Conservation (phyloP, 2,797 vertebrate genomes). For the Aplochiton taeniatus region DNA sequence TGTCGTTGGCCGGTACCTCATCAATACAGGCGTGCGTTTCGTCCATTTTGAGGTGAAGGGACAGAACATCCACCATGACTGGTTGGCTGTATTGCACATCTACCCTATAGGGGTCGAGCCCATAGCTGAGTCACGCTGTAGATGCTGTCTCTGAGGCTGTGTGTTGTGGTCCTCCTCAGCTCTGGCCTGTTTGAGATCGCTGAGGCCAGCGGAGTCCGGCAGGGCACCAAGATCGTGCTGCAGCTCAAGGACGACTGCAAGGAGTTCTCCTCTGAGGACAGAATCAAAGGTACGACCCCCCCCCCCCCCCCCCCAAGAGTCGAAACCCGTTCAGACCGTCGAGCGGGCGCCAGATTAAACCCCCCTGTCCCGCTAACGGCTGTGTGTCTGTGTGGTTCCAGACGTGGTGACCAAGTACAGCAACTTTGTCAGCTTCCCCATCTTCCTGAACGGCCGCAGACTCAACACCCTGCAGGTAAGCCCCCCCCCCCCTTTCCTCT, state of each 20-base stretch:
- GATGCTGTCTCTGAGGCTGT: no score
- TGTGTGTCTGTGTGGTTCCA: slow-evolving; percentile 55
- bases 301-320: neutral
- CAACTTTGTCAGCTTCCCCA: slow-evolving; percentile 94
- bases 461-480: slow-evolving; percentile 93
- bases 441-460: slow-evolving; percentile 90
- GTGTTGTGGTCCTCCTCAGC: slow-evolving; percentile 58
- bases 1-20: no score
- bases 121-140: no score
- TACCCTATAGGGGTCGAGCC: no score
- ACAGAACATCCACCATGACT: no score
- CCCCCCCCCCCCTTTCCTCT: neutral
- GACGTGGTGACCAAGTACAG: slow-evolving; percentile 96
- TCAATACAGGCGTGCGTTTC: no score
- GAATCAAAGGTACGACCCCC: slow-evolving; percentile 83
- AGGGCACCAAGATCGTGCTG: slow-evolving; percentile 92
- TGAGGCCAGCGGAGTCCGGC: slow-evolving; percentile 88
- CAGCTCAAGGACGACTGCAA: slow-evolving; percentile 91
- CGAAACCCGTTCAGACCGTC: no score
- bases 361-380: no score
- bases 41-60: no score
- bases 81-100: no score
- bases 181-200: slow-evolving; percentile 93
- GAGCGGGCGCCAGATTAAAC: no score
- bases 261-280: slow-evolving; percentile 88